Percentiles rank a stretch among this genome's conserved stretches.
Evolutionary conservation across 2,888 invertebrate genomes (phyloP).

Genomic region (Hecatera dysodea): DNA sequence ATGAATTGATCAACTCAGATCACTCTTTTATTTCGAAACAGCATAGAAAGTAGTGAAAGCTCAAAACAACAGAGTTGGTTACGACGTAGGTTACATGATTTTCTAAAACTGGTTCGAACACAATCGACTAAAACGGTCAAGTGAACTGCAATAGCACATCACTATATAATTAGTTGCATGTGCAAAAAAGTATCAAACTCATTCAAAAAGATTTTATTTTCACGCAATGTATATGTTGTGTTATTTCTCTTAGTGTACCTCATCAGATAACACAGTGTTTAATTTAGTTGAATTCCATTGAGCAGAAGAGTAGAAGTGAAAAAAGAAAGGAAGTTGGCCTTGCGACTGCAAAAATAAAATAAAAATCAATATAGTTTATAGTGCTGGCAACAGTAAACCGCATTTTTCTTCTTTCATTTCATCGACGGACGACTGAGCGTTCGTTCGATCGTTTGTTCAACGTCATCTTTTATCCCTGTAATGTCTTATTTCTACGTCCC

Average conservation of each 20-base stretch:
- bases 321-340: not conserved
- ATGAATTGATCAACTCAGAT: too few relatives aligned
- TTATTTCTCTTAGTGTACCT: not conserved
- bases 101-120: too few relatives aligned
- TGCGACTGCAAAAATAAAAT: constrained; percentile 21
- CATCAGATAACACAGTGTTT: not conserved
- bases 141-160: not conserved
- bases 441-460: constrained; percentile 87
- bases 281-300: not conserved
- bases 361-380: constrained; percentile 54
- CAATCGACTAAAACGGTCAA: not conserved
- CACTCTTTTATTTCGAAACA: too few relatives aligned
- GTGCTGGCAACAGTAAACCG: constrained; percentile 57
- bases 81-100: too few relatives aligned
- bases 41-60: too few relatives aligned
- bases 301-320: too few relatives aligned
- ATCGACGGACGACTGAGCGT: constrained; percentile 83
- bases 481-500: constrained; percentile 88
- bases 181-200: not conserved
- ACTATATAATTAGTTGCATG: constrained; percentile 1
- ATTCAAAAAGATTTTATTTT: not conserved
- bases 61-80: too few relatives aligned
- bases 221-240: not conserved
- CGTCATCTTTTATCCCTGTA: constrained; percentile 88
- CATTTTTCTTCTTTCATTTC: constrained; percentile 80